Evolutionary conservation across 2,888 invertebrate genomes (phyloP), one percentile per base, ranked within the genome.

Genomic region (Temnothorax ravouxi): DNA sequence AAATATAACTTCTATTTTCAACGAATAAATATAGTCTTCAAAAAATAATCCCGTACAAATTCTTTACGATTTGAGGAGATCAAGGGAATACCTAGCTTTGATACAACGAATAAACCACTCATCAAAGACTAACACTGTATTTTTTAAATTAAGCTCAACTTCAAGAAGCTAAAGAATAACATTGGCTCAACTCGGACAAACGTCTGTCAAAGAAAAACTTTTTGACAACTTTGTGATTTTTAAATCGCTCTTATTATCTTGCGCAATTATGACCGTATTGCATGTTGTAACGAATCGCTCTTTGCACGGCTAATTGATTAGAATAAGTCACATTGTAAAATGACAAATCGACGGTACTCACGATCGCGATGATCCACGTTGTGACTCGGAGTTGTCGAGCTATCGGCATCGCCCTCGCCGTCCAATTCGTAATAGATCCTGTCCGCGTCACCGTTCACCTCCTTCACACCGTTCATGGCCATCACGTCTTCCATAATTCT

Each of bases 401-500:
- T 94, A 66, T 95, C 95, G 11, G 93, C 94, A 56, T 95, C 95
- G 3, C 92, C 94, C 75, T 94, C 94, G n/a, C 90, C 91, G 52
- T 93, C 93, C 74, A 93, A 62, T 59, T 93, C 93, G 74, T 92
- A 94, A 67, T 89, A 93, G 62, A 89, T 71, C 9, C 90, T 88
- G 3, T 88, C 88, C 18, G 89, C 79, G 9, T 87, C 87, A 5
- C 87, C 88, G 62, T 93, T 93, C 25, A 91, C 87, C 18, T 91
- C 92, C 41, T 91, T 90, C 47, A 91, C 86, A 8, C 92, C 91
- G 77, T 94, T 94, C 56, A 92, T 47, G 9, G 89, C 84, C n/a
- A 93, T 86, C 15, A 91, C 84, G 81, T 93, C 92, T 47, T 92
- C 94, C 95, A 95, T 94, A 52, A 62, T 80, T 80, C 79, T 80